phyloP scores from a whole-genome alignment of 2,888 invertebrate species.

The Drosophila fungiperda region DNA sequence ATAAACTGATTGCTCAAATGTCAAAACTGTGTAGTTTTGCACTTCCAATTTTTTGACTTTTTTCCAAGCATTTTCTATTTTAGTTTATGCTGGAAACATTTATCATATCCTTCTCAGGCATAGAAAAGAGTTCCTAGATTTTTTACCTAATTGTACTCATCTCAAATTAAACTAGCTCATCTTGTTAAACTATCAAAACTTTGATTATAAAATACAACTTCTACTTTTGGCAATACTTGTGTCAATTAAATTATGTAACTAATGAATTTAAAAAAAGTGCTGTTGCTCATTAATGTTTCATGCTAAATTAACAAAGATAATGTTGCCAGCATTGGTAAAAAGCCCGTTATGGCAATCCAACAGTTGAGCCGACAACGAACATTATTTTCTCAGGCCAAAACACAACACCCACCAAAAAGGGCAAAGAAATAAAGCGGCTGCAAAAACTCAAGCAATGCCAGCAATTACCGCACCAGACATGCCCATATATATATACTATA shows the following conservation, averaged over 20 bases:
- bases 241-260: background rate
- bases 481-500: conserved; percentile 51
- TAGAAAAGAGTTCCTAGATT: background rate
- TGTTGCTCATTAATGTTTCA: conserved; percentile 11
- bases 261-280: background rate
- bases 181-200: background rate
- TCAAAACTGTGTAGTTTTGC: background rate
- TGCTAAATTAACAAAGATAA: background rate
- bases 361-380: conserved; percentile 17
- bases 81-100: background rate
- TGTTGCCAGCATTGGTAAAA: background rate
- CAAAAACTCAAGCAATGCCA: conserved; percentile 61
- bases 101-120: background rate
- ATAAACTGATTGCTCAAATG: conserved; percentile 5
- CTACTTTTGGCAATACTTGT: background rate
- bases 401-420: conserved; percentile 74
- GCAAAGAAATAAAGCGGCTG: conserved; percentile 48
- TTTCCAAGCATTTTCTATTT: background rate
- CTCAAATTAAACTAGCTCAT: background rate
- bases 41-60: background rate
- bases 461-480: conserved; percentile 67
- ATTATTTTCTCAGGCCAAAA: conserved; percentile 54
- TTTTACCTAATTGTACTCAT: background rate
- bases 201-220: background rate
- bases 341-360: conserved; percentile 3